Percentiles rank a stretch among this genome's conserved stretches.
Evolutionary conservation across 2,888 invertebrate species (phyloP).

Genomic region (Lithophane socia): DNA sequence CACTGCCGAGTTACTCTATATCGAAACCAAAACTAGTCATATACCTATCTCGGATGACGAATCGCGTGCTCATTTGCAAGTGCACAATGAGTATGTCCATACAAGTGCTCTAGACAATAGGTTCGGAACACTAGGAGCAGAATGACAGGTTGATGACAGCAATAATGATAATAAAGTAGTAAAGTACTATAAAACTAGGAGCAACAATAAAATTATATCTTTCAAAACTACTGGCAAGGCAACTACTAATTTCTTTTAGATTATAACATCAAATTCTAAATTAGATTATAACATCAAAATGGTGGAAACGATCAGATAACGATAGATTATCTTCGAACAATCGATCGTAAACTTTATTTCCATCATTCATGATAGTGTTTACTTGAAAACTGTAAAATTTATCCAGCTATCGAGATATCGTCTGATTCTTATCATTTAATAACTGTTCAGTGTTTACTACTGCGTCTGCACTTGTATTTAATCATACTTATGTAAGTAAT

Average conservation of each 20-base stretch:
- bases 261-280: conserved; percentile 52
- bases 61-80: conserved; percentile 39
- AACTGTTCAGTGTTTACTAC: conserved; percentile 56
- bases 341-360: conserved; percentile 62
- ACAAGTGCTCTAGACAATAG: conserved; percentile 51
- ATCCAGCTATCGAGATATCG: conserved; percentile 54
- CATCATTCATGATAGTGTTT: conserved; percentile 51
- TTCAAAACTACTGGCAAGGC: conserved; percentile 31
- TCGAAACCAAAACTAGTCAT: conserved; percentile 19
- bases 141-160: conserved; percentile 30
- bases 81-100: conserved; percentile 21
- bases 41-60: conserved; percentile 28
- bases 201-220: conserved; percentile 47
- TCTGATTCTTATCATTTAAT: conserved; percentile 63
- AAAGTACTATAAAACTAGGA: conserved; percentile 37
- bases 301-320: conserved; percentile 54
- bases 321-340: conserved; percentile 56
- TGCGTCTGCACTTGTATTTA: conserved; percentile 33
- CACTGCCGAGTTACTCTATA: conserved; percentile 21
- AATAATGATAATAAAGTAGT: conserved; percentile 50
- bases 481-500: conserved; percentile 31
- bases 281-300: conserved; percentile 49
- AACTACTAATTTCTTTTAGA: conserved; percentile 51
- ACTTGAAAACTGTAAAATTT: conserved; percentile 59
- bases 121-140: conserved; percentile 33